Evolutionary conservation across 1,140 invertebrate species (phyloP).

Genomic region (Drosophila punjabiensis): DNA sequence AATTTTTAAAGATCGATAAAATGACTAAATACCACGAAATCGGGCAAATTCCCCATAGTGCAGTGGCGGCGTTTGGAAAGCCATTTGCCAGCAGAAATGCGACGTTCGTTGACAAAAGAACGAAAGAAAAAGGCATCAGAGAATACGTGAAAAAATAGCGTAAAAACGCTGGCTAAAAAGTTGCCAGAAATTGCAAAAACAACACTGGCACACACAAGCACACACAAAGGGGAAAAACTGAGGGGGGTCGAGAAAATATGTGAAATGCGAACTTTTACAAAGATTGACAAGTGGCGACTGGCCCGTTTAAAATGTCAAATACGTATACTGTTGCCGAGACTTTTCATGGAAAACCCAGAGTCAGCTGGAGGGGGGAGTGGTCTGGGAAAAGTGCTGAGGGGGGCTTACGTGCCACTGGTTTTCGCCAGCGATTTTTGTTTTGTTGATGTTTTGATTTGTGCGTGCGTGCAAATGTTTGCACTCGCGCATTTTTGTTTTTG

Average conservation of each 20-base stretch:
- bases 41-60: too few species aligned
- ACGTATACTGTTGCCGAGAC: conserved; percentile 77
- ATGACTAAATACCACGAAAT: too few species aligned
- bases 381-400: conserved; percentile 2
- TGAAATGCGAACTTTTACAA: conserved; percentile 82
- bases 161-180: conserved; percentile 32
- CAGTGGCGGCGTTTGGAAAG: conserved; percentile 62
- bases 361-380: not conserved
- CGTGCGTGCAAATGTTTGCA: conserved; percentile 83
- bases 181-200: conserved; percentile 48
- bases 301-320: conserved; percentile 83
- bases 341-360: conserved; percentile 64
- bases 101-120: conserved; percentile 58
- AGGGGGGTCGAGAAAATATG: conserved; percentile 67
- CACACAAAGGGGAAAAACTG: conserved; percentile 33
- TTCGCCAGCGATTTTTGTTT: conserved; percentile 68
- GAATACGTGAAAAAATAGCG: conserved; percentile 13
- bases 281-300: conserved; percentile 83
- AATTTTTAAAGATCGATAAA: too few species aligned
- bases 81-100: conserved; percentile 77
- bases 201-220: conserved; percentile 16
- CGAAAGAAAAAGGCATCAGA: conserved; percentile 2
- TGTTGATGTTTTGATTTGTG: conserved; percentile 83
- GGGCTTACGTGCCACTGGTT: conserved; percentile 62
- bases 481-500: conserved; percentile 72